Evolutionary conservation across 2,113 vertebrate genomes (phyloP).

Genomic region (Eupsittula cactorum): DNA sequence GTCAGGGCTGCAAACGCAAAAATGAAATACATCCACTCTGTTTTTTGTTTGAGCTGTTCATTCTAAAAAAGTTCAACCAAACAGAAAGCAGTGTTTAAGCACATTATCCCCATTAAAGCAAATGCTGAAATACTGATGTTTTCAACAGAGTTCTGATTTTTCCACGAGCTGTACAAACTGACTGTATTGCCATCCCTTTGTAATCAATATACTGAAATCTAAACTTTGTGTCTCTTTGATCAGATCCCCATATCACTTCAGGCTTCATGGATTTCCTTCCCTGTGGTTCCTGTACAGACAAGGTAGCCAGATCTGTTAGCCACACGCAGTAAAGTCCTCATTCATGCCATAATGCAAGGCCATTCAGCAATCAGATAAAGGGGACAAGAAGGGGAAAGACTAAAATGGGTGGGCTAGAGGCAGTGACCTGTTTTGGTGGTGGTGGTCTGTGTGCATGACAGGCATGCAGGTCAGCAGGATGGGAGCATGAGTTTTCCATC

Average conservation of each 20-base stretch:
- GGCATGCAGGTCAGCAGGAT: background rate
- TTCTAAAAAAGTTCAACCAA: background rate
- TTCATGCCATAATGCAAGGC: background rate
- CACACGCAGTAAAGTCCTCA: background rate
- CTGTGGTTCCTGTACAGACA: background rate
- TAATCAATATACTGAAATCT: background rate
- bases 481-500: background rate
- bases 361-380: background rate
- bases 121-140: background rate
- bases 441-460: background rate
- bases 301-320: background rate
- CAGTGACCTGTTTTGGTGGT: background rate
- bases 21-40: too few species aligned
- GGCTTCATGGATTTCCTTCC: background rate
- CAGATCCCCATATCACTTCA: accelerated
- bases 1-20: background rate
- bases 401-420: background rate
- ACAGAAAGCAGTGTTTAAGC: background rate
- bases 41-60: background rate
- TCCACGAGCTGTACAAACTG: background rate
- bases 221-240: background rate
- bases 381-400: background rate
- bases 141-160: background rate
- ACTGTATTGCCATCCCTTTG: background rate
- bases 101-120: background rate